These are phyloP conservation scores for Stictonetta naevosa DNA, from an alignment of 2,113 vertebrate species.

Conservation along the genomic window DNA sequence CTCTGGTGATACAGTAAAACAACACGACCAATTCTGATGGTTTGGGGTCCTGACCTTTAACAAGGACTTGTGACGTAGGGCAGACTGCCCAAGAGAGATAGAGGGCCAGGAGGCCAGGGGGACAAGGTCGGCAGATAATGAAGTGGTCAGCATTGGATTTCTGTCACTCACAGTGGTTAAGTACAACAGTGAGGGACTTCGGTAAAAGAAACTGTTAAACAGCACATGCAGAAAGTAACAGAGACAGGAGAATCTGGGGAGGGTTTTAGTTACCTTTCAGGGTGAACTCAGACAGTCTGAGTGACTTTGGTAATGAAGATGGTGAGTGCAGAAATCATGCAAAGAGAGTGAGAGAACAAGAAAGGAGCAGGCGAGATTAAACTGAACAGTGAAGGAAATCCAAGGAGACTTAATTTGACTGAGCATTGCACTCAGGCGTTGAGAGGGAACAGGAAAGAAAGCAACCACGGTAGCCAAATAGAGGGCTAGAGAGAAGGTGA, in stretches of 20 bases:
- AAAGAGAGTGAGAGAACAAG: background rate
- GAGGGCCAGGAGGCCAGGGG: slow-evolving; percentile 80
- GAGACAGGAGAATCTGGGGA: background rate
- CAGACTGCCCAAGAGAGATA: slow-evolving; percentile 83
- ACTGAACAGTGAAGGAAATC: background rate
- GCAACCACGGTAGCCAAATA: background rate
- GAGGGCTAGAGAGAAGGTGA: background rate
- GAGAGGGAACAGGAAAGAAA: background rate
- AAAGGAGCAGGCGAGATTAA: background rate
- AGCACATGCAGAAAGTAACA: slow-evolving; percentile 55
- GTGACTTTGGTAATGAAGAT: slow-evolving; percentile 47
- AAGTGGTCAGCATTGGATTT: slow-evolving; percentile 96
- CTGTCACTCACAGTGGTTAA: slow-evolving; percentile 86
- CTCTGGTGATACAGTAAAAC: slow-evolving; percentile 75
- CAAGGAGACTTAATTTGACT: background rate
- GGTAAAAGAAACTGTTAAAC: slow-evolving; percentile 45
- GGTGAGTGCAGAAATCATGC: slow-evolving; percentile 59
- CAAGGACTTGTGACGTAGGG: slow-evolving; percentile 82
- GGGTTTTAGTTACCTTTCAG: background rate
- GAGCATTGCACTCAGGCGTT: background rate
- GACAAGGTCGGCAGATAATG: slow-evolving; percentile 87
- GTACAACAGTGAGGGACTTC: slow-evolving; percentile 63
- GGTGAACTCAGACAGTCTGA: background rate
- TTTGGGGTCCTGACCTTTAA: slow-evolving; percentile 86
- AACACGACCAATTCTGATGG: slow-evolving; percentile 73